Evolutionary conservation across 2,888 invertebrate species (phyloP), one percentile per base, ranked within the genome.

Genomic region (Rapana venosa): DNA sequence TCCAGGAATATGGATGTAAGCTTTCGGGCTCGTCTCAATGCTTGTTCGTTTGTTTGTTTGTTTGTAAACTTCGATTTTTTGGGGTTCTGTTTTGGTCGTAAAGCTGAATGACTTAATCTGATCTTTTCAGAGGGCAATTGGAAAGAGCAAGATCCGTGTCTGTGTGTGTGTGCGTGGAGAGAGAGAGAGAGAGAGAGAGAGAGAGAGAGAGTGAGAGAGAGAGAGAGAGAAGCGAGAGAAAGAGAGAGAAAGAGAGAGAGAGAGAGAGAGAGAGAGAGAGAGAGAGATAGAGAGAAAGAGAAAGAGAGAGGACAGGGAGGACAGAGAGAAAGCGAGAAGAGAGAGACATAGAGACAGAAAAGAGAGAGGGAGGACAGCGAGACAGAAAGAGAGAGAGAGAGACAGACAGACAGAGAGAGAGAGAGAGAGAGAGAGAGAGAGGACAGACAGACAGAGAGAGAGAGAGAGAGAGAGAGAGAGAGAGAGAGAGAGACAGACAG

Each of bases 391-490:
- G 81, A 30, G 15, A 36, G 81, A 0, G 15, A 36, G 36, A 83
- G 81, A 36, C 36, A 36, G 81, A 81, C 36, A 36, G 81, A 36
- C 36, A 36, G 81, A 36, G 81, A 81, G 36, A 81, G 81, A 36
- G 81, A 77, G 32, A 30, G 77, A 17, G 6, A 6, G 32, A 30
- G 77, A 77, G 32, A 30, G 32, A 26, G 32, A 26, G 77, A 30
- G 77, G 61, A 20, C 13, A 35, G 66, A 20, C 61, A 35, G 32
- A 58, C 30, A 85, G 85, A 30, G 58, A 58, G 85, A 58, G 85
- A 58, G 20, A 58, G 58, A 85, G n/a, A 58, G 85, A 85, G 58
- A 58, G 30, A 85, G 58, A 56, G 58, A 30, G 85, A 56, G 81
- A 81, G 36, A 81, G 81, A 81, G 81, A 58, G n/a, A 58, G 56